Evolutionary conservation across 2,888 invertebrate genomes (phyloP).

Genomic region (Oxycera nigricornis): DNA sequence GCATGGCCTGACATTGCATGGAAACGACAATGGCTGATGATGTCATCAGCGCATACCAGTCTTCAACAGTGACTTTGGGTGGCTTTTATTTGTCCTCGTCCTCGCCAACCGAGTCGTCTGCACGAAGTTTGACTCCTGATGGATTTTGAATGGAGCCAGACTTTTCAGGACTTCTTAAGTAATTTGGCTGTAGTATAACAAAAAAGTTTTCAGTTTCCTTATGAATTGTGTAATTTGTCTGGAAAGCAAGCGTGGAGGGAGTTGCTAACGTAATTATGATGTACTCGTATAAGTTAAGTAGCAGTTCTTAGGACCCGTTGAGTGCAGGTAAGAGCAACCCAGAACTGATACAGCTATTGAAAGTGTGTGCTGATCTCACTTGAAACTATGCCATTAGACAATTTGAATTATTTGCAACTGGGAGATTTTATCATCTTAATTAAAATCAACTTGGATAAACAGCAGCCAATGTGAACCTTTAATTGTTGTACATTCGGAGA

Average conservation of each 20-base stretch:
- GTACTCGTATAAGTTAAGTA: no score
- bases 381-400: no score
- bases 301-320: no score
- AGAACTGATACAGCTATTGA: no score
- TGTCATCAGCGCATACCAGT: neutral
- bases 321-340: no score
- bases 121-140: neutral
- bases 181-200: conserved; percentile 2
- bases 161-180: conserved; percentile 1
- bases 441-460: no score
- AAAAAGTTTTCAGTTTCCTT: conserved; percentile 1
- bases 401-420: no score
- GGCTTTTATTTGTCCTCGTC: neutral
- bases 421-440: no score
- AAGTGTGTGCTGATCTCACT: no score
- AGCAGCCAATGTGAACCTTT: no score
- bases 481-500: no score
- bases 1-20: neutral
- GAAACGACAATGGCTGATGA: neutral
- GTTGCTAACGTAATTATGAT: neutral
- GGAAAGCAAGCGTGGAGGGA: neutral
- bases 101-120: neutral
- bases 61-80: neutral
- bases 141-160: neutral
- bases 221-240: neutral